Percentiles rank a stretch among this genome's conserved stretches.
Conservation (phyloP, 2,888 invertebrate species). For the Cancer borealis region DNA sequence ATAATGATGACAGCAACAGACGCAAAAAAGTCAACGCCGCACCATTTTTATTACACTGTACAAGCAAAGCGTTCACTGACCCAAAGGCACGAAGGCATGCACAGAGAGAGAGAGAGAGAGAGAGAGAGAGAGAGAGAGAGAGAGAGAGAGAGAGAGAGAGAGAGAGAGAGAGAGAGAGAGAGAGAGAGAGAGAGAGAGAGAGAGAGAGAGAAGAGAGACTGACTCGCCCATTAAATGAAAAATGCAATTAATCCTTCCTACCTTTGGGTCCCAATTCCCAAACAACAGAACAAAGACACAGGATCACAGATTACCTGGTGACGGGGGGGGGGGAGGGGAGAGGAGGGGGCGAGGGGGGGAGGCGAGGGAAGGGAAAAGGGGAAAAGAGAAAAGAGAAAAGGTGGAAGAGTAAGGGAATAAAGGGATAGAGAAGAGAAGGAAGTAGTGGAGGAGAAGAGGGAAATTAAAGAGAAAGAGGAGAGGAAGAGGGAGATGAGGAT, state of each 20-base stretch:
- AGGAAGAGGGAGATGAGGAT: not conserved
- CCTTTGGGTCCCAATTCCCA: constrained; percentile 13
- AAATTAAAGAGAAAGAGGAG: not conserved
- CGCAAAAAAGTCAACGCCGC: not conserved
- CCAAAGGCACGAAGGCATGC: constrained; percentile 23
- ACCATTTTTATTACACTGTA: not conserved
- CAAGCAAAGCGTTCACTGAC: not conserved
- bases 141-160: constrained; percentile 36
- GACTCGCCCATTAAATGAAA: not conserved
- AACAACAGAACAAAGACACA: not conserved
- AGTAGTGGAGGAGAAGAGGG: not conserved
- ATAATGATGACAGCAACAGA: constrained; percentile 3
- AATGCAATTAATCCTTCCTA: constrained; percentile 23
- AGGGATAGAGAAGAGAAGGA: not conserved
- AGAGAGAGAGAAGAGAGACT: not conserved
- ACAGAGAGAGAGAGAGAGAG: not conserved
- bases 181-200: constrained; percentile 41
- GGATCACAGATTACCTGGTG: not conserved
- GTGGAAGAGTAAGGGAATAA: not conserved
- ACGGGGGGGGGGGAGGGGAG: not conserved
- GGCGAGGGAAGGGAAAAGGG: not conserved
- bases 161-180: constrained; percentile 47
- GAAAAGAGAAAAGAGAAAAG: not conserved
- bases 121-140: constrained; percentile 48
- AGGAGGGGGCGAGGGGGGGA: not conserved